Evolutionary conservation across 1,140 invertebrate genomes (phyloP).

Genomic region (Bombus waltoni): DNA sequence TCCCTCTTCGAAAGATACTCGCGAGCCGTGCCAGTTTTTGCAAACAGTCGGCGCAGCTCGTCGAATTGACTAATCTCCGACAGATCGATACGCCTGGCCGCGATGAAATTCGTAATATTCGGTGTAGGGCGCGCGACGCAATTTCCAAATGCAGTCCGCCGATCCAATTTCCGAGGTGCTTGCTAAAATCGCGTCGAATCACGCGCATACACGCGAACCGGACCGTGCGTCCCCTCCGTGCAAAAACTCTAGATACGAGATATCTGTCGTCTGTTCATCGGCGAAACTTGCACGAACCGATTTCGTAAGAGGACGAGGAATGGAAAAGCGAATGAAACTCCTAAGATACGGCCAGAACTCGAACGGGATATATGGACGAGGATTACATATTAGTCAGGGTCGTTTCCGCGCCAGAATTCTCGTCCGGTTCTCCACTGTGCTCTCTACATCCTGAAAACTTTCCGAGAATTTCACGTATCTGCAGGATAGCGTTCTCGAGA

Average conservation of each 20-base stretch:
- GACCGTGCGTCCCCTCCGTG: too few species aligned
- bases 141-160: conserved; percentile 48
- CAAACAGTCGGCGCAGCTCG: background rate
- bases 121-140: conserved; percentile 6
- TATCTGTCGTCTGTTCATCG: background rate
- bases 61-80: conserved; percentile 15
- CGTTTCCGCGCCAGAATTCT: conserved; percentile 11
- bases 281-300: background rate
- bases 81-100: background rate
- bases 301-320: background rate
- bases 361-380: conserved; percentile 72
- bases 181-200: conserved; percentile 44
- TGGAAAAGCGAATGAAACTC: conserved; percentile 25
- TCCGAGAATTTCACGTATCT: background rate
- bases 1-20: background rate
- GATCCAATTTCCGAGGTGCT: conserved; percentile 49
- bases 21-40: background rate
- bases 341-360: background rate
- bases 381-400: conserved; percentile 72
- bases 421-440: background rate
- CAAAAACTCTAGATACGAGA: conserved; percentile 7
- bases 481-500: background rate
- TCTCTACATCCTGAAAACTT: background rate
- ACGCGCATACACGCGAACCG: background rate
- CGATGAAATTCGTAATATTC: conserved; percentile 31